Evolutionary conservation across 35 echinoderm and acorn worm genomes (phyloP).

Genomic region (Stichopus chloronotus): DNA sequence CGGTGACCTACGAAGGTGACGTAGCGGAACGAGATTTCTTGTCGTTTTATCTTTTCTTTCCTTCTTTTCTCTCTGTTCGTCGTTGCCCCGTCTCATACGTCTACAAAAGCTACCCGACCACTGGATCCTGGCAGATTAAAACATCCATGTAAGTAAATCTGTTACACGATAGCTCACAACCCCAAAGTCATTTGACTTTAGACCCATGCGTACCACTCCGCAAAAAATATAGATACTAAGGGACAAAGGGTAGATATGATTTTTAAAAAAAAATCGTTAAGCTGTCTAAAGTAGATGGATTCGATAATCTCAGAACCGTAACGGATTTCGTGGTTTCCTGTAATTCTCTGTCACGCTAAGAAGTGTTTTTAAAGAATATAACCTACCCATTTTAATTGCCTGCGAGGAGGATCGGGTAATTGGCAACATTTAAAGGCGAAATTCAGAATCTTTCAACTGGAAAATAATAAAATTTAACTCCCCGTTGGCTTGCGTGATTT

Average conservation of each 20-base stretch:
- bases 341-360: not conserved
- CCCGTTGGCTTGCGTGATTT: constrained; percentile 26
- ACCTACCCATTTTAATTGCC: constrained; percentile 5
- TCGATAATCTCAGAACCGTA: not conserved
- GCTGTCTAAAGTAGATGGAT: not conserved
- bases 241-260: no score
- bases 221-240: no score
- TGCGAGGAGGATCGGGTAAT: constrained; percentile 43
- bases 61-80: no score
- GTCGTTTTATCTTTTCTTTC: not conserved
- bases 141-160: no score
- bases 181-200: no score
- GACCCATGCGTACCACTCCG: no score
- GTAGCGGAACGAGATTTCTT: constrained; percentile 27
- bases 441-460: constrained; percentile 30
- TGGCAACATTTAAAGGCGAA: constrained; percentile 43
- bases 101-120: no score
- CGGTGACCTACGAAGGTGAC: constrained; percentile 26
- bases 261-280: no score
- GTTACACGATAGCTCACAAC: no score
- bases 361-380: not conserved
- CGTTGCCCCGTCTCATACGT: no score
- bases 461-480: constrained; percentile 50
- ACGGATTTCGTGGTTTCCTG: not conserved
- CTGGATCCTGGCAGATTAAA: no score